Evolutionary conservation across 2,113 vertebrate genomes (phyloP), one percentile per base, ranked within the genome.

Genomic region (Pelobates fuscus): DNA sequence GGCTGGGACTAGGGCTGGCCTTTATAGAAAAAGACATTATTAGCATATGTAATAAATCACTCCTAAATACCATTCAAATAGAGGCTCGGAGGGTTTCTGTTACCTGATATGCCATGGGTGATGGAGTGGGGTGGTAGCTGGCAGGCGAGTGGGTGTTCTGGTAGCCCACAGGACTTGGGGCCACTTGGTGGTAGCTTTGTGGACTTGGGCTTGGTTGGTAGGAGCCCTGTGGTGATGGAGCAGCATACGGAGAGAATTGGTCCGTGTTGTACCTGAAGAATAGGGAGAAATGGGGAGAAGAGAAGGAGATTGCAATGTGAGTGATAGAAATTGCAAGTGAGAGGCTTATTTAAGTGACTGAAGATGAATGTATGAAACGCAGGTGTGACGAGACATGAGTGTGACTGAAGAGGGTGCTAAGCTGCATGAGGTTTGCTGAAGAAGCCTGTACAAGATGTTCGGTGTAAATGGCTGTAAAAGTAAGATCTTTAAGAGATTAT

Each of bases 101-200:
- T 88, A 96, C 95, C 94, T 98, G 96, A 26, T 98, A 97, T 0
- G 96, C 95, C 96, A 98, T 97, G 29, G 96, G 96, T 0, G 95
- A 97, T 0, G 95, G 96, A 0, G 96, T 98, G 0, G 96, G 96
- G 44, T 98, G 96, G 85, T 98, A 98, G 81, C 94, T 96, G 83
- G 96, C 95, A 0, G 96, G 96, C 0, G 96, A 98, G 80, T 97
- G 95, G 1, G 94, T 98, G 78, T 96, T 98, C 80, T 96, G 96
- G 85, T 95, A 97, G 59, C 95, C 95, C 0, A 96, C 95, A 0
- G 95, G 95, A 23, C 94, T 95, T 0, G 95, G 95, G 0, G 94
- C 95, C 81, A 96, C 95, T 85, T 97, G 95, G 81, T 98, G 95
- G 89, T 97, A 98, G 79, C 95, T 96, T 86, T 97, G 95, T 2